Evolutionary conservation across 2,113 vertebrate species (phyloP).

Genomic region (Chionomys nivalis): DNA sequence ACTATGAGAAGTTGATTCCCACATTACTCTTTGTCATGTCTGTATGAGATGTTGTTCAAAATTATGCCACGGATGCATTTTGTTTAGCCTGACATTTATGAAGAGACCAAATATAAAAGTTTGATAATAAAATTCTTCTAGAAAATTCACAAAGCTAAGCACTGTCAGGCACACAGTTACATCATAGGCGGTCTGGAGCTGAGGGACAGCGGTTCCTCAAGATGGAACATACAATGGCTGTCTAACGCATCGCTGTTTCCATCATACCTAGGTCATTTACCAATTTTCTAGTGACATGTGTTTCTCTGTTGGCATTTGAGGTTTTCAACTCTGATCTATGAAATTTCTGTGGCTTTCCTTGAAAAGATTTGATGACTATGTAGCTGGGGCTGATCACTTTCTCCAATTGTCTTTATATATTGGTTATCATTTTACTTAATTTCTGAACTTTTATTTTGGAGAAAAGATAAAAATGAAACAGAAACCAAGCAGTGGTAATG

Average conservation of each 20-base stretch:
- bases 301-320: conserved; percentile 27
- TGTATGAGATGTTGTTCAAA: conserved; percentile 51
- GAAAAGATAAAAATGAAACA: conserved; percentile 8
- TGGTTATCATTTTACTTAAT: conserved; percentile 37
- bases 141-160: conserved; percentile 20
- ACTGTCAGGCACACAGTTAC: neutral
- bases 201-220: neutral
- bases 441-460: conserved; percentile 3
- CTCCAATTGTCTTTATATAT: neutral
- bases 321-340: neutral
- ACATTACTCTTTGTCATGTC: conserved; percentile 33
- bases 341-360: neutral
- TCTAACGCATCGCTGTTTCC: neutral
- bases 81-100: conserved; percentile 43
- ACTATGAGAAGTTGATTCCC: conserved; percentile 4
- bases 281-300: neutral
- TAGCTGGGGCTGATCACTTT: conserved; percentile 1
- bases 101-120: conserved; percentile 55
- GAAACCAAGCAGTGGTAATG: neutral
- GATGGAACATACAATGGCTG: neutral
- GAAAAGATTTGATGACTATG: neutral
- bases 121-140: neutral
- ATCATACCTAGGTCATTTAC: neutral
- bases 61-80: conserved; percentile 52
- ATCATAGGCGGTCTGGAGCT: neutral